These are phyloP conservation scores for Oostethus manadensis DNA, from an alignment of 2,113 vertebrate genomes.

Conservation along the genomic window DNA sequence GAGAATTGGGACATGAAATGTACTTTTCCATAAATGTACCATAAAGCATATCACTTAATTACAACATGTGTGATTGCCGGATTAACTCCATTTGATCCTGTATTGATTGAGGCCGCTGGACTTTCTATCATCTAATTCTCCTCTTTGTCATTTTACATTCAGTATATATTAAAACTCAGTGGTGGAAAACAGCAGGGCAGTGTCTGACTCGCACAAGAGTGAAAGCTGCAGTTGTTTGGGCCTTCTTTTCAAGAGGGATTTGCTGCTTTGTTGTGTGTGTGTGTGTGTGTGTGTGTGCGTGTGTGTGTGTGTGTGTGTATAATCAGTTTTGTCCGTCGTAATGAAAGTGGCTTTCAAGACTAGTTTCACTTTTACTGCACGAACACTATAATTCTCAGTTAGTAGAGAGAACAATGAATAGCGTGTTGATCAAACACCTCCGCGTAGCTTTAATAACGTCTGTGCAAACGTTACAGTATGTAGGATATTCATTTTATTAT, in stretches of 20 bases:
- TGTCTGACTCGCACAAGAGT: background rate
- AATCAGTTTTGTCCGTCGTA: conserved; percentile 4
- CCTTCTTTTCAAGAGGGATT: conserved; percentile 4
- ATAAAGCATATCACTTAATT: background rate
- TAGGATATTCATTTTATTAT: no score
- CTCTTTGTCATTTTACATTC: background rate
- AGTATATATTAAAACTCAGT: background rate
- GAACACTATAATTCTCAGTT: conserved; percentile 1
- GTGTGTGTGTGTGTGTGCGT: background rate
- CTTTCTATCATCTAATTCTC: background rate
- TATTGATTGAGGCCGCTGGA: background rate
- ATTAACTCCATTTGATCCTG: background rate
- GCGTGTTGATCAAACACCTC: no score
- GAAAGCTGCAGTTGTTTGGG: background rate
- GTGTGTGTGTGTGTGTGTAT: no score
- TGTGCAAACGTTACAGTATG: no score
- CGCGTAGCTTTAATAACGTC: no score
- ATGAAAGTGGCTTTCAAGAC: conserved; percentile 4
- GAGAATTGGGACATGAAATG: no score
- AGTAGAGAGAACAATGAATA: background rate
- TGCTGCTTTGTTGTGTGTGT: conserved; percentile 1
- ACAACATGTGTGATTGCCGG: background rate
- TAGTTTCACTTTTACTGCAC: background rate
- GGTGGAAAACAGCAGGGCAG: background rate
- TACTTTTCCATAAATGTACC: background rate